Base-by-base conservation (phyloP, 2,888 invertebrate genomes). In the Anoncus sp. region DNA sequence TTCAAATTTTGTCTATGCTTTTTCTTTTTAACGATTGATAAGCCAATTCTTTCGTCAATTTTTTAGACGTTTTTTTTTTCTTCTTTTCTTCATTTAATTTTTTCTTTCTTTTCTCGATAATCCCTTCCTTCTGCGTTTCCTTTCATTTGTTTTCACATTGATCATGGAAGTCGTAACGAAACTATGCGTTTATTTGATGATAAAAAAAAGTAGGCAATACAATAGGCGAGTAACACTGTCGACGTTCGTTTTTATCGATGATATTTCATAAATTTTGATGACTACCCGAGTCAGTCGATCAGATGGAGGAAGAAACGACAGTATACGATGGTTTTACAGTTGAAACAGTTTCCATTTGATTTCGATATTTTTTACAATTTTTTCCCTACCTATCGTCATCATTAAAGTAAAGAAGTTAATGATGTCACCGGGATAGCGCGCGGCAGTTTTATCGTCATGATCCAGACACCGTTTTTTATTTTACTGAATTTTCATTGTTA, bases 1-100 rank as follows among this genome's bases (percentile, higher is more conserved):
- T 80, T 83, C 49, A 67, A 81, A 80, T 79, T 81, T 65, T 65
- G 65, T 83, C 83, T 84, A 67, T 76, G 60, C 91, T 86, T 85
- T 84, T 84, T 47, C 24, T 45, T 79, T 82, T 70, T 62, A 53
- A 55, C 12, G 22, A 27, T 18, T 24, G 24, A 55, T 20, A 31
- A 55, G 45, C 18, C 43, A 55, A 67, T 40, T 51, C 55, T 63
- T 59, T 62, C 53, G 47, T 60, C 53, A 18, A 9, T 12, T 12
- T 47, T 20, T 20, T 27, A 4, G 6, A 4, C 38, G 20, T 4
- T 27, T 5, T 24, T 18, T 31, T 12, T 47, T 47, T 67, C 27
- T 59, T 4, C 18, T 1, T 1, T 31, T 10, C 35, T 31, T 35
- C 16, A 24, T 14, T 63, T 31, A 16, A 53, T 14, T 53, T 49